phyloP scores from a whole-genome alignment of 2,797 vertebrate species.

The Ptychadena robeensis region DNA sequence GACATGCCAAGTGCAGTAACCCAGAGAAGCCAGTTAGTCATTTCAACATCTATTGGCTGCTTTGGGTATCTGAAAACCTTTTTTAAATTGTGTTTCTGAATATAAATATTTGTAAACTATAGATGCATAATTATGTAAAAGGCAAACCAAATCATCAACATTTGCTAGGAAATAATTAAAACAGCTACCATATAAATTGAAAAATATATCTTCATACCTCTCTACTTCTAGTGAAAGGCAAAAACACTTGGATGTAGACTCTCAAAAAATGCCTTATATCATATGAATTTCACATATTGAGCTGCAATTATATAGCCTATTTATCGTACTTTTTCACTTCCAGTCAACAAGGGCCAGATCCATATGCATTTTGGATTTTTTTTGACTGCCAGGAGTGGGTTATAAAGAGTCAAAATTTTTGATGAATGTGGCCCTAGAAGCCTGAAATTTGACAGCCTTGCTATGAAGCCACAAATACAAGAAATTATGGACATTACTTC shows the following conservation, averaged over 20 bases:
- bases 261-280: background rate
- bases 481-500: background rate
- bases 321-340: no score
- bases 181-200: background rate
- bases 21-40: background rate
- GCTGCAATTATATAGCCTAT: background rate
- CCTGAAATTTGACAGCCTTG: no score
- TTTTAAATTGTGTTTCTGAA: background rate
- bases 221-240: background rate
- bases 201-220: background rate
- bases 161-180: background rate
- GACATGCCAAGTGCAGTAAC: background rate
- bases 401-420: no score
- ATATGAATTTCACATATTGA: constrained; percentile 2
- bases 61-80: background rate
- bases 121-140: background rate
- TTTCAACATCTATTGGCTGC: background rate
- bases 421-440: no score
- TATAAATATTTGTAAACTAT: background rate
- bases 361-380: no score
- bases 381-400: no score
- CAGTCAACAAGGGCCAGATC: no score
- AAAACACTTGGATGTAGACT: background rate
- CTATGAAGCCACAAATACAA: background rate
- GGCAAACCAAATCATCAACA: background rate